A percentile compares a stretch with the other conserved stretches of the same genome.
These are phyloP conservation scores for Lasiurus cinereus DNA, from an alignment of 2,113 vertebrate genomes.

Conservation along the genomic window DNA sequence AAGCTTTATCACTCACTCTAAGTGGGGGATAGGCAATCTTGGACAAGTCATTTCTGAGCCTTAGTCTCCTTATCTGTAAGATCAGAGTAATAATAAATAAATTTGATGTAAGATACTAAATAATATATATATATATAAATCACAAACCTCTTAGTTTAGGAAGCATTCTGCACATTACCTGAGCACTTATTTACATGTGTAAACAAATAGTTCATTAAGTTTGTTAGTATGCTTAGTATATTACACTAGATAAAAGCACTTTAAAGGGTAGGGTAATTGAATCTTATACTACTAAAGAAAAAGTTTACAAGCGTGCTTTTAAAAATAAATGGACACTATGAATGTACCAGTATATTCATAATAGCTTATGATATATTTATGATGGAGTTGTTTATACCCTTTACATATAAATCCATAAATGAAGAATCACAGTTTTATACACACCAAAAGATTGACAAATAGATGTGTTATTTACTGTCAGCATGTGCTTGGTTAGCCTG, in stretches of 20 bases:
- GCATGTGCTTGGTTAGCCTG: conserved; percentile 74
- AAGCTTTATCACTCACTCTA: neutral
- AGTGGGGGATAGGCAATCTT: neutral
- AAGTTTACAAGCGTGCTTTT: conserved; percentile 20
- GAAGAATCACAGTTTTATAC: conserved; percentile 51
- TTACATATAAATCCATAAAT: conserved; percentile 53
- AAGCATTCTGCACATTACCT: conserved; percentile 26
- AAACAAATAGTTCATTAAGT: conserved; percentile 39
- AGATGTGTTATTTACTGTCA: conserved; percentile 69
- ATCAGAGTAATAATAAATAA: conserved; percentile 5
- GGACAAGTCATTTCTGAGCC: neutral
- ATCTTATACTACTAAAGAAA: conserved; percentile 45
- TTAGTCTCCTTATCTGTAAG: conserved; percentile 35
- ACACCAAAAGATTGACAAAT: conserved; percentile 53
- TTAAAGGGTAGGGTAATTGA: neutral
- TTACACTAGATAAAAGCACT: conserved; percentile 4
- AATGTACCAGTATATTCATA: neutral
- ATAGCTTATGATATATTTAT: conserved; percentile 5
- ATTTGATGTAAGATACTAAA: neutral
- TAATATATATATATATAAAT: conserved; percentile 19
- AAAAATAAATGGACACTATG: conserved; percentile 34
- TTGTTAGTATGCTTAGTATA: conserved; percentile 34
- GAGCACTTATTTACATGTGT: conserved; percentile 46
- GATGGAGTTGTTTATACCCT: neutral
- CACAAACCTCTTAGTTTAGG: conserved; percentile 26